Conservation (phyloP, 2,888 invertebrate species). For the Drosophila nigricruria region DNA sequence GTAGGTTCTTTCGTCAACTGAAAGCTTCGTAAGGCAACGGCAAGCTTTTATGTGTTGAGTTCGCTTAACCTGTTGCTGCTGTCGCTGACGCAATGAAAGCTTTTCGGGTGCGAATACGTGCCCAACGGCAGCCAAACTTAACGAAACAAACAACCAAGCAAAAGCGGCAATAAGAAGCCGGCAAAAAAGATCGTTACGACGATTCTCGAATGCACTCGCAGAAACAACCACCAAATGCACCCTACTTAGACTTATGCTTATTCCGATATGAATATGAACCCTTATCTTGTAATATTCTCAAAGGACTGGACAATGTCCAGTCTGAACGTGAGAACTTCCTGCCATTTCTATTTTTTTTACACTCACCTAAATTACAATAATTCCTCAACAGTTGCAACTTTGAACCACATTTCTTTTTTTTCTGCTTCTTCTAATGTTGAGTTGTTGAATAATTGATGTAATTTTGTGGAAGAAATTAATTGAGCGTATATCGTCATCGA, state of each 20-base stretch:
- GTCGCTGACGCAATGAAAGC: conserved; percentile 44
- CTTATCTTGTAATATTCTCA: conserved; percentile 26
- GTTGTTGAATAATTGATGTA: conserved; percentile 55
- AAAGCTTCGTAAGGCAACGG: conserved; percentile 38
- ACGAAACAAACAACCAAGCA: conserved; percentile 1
- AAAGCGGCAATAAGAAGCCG: conserved; percentile 24
- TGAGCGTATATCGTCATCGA: conserved; percentile 31
- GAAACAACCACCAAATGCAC: conserved; percentile 48
- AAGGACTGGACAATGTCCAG: conserved; percentile 72
- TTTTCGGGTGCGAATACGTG: conserved; percentile 42
- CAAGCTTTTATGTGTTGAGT: conserved; percentile 42
- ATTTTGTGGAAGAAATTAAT: conserved; percentile 75
- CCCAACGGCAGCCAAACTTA: conserved; percentile 29
- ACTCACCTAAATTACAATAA: conserved; percentile 44
- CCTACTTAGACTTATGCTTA: neutral
- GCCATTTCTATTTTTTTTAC: conserved; percentile 33
- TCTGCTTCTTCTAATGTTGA: conserved; percentile 6
- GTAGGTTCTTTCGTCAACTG: conserved; percentile 41
- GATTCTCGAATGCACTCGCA: conserved; percentile 27
- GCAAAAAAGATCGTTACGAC: conserved; percentile 25
- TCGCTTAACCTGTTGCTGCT: conserved; percentile 46
- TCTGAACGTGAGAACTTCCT: conserved; percentile 69
- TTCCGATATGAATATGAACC: conserved; percentile 18
- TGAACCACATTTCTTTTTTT: conserved; percentile 8
- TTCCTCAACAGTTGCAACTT: conserved; percentile 40